Base-by-base conservation (phyloP, 2,888 invertebrate genomes). In the Buathra laborator region DNA sequence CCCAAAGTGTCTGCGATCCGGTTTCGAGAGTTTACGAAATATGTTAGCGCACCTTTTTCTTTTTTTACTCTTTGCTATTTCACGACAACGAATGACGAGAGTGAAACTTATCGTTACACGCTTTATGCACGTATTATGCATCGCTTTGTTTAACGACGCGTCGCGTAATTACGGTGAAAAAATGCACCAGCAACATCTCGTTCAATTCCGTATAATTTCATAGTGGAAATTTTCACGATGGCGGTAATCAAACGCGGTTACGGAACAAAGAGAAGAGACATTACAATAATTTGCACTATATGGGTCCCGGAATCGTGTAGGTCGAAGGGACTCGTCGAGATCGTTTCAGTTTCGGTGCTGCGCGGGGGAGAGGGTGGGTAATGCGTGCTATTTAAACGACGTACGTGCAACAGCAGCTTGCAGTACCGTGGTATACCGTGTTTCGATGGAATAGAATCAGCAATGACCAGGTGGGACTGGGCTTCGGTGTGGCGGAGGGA, bases 361-460 rank as follows among this genome's bases (percentile, higher is more conserved):
- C 75, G 86, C 89, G 89, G 37, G 9, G 9, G 37, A 5, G 37
- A 37, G 37, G 37, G 7, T 37, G 37, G 37, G 37, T 92, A 92
- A 92, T 91, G 90, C 90, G 88, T 84, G 88, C 90, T 90, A 90
- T 92, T 92, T 92, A 91, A 91, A 90, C 89, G 92, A 89, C 81
- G 88, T 90, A 90, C 88, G 91, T 89, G 86, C 67, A 68, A 59
- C 72, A 56, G 77, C 77, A 53, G 77, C 64, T 81, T 56, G 72
- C 64, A 70, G 71, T 68, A 68, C 64, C 37, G 10, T 51, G 53
- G 68, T 70, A 81, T 51, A 81, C 81, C 74, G 77, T 62, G 70
- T 56, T 53, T 62, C 81, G 68, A 62, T 46, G 66, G 46, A 29
- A 84, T 43, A 53, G 67, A 62, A 72, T 32, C 71, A 74, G 84